Percentiles rank a stretch among this genome's conserved stretches.
phyloP scores from a whole-genome alignment of 2,888 invertebrate species.

The Neoscelio sp. region DNA sequence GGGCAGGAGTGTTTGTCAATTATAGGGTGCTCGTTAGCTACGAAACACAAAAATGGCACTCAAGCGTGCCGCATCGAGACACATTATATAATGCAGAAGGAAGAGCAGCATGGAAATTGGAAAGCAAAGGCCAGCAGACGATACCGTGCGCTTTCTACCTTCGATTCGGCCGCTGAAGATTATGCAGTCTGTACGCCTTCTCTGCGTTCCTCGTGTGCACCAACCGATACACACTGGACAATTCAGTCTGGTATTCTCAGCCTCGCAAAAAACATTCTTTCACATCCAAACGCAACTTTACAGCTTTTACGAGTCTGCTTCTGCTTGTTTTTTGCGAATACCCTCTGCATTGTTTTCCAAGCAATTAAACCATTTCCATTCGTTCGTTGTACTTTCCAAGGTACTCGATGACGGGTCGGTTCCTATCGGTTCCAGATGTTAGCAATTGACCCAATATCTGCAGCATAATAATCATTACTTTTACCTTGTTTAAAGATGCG shows the following conservation, averaged over 20 bases:
- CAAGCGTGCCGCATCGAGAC: conserved; percentile 68
- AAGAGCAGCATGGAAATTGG: conserved; percentile 73
- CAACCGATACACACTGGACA: conserved; percentile 49
- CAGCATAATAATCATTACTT: too few relatives aligned
- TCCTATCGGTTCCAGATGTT: too few relatives aligned
- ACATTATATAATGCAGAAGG: conserved; percentile 76
- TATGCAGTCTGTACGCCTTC: conserved; percentile 58
- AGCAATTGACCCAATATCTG: too few relatives aligned
- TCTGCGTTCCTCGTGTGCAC: conserved; percentile 58
- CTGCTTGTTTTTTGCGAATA: too few relatives aligned
- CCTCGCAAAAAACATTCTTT: conserved; percentile 42
- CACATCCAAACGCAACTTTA: conserved; percentile 31
- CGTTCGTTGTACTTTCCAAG: neutral
- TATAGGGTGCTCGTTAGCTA: conserved; percentile 67
- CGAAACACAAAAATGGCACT: conserved; percentile 77
- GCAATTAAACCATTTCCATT: conserved; percentile 36
- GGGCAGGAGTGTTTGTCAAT: conserved; percentile 64
- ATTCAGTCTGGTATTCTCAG: conserved; percentile 55
- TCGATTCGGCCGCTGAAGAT: conserved; percentile 58
- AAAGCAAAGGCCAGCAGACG: conserved; percentile 83
- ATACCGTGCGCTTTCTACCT: conserved; percentile 82
- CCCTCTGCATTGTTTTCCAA: conserved; percentile 47
- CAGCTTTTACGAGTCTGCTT: neutral
- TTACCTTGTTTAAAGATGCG: too few relatives aligned
- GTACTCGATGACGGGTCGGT: too few relatives aligned